These are phyloP conservation scores for Rhysida immarginata DNA, from an alignment of 1,140 invertebrate genomes.

Conservation along the genomic window DNA sequence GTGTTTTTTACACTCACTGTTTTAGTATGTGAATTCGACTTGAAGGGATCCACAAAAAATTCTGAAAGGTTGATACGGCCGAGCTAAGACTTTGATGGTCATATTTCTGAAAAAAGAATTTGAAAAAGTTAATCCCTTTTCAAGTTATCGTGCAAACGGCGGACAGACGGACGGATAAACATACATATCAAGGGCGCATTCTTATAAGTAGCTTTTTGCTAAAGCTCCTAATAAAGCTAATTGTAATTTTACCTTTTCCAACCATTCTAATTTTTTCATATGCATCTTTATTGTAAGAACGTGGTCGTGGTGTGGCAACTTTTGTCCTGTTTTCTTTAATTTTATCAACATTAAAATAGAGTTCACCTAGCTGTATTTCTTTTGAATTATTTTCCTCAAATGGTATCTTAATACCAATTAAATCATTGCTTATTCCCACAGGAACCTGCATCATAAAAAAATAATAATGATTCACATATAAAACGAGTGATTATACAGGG, in stretches of 20 bases:
- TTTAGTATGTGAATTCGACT: too few relatives aligned
- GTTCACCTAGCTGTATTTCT: conserved; percentile 24
- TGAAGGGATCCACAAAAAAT: too few relatives aligned
- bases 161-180: neutral
- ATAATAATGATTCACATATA: too few relatives aligned
- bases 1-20: too few relatives aligned
- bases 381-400: conserved; percentile 10
- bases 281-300: conserved; percentile 20
- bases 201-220: too few relatives aligned
- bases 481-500: too few relatives aligned
- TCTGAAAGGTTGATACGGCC: neutral
- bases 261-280: conserved; percentile 45
- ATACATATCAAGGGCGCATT: too few relatives aligned
- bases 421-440: conserved; percentile 24
- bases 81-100: neutral
- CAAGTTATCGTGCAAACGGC: neutral
- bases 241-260: conserved; percentile 37
- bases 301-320: conserved; percentile 20
- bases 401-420: conserved; percentile 21
- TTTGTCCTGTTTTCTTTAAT: conserved; percentile 20
- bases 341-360: conserved; percentile 34
- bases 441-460: conserved; percentile 20
- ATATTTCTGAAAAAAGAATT: neutral
- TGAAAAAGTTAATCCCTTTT: neutral
- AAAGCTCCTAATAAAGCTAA: neutral